Base-by-base conservation (phyloP, 2,888 invertebrate species). In the Hydrotaea diabolus region DNA sequence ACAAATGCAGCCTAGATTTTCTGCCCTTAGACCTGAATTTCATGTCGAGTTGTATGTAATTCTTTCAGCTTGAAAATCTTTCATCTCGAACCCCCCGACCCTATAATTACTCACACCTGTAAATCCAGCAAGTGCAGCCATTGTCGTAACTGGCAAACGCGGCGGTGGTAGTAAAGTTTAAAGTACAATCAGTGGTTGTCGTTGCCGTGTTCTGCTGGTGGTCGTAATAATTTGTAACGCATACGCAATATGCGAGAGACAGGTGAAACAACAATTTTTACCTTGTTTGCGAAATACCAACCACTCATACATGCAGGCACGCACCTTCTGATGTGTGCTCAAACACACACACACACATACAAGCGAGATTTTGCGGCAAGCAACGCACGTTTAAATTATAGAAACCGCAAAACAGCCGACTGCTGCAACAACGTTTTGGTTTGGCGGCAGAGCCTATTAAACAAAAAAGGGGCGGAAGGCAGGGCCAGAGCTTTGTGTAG, bases 351-450 rank as follows among this genome's bases (percentile, higher is more conserved):
- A 21, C 23, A 55, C 9, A 15, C 36, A 64, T 36, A 26, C 11
- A 31, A 36, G n/a, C n/a, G n/a, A 36, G 31, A 13, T 31, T 19
- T 66, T 19, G 66, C 15, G 46, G 69, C 15, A 69, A 43, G 46
- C 46, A 77, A 71, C 11, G 53, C 64, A 71, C n/a, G 43, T 69
- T 79, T 69, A 85, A 79, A 66, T 77, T 82, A 77, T 85, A 69
- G 36, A 66, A 74, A 79, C 84, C 81, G 66, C 78, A 79, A 81
- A 69, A 77, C 78, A 85, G 79, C 69, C 59, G 69, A 79, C 75
- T 53, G 72, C 8, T 19, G 69, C 69, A 39, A 43, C 66, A 43
- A 46, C 19, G 31, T 36, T 62, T 26, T 13, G 59, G 23, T 26
- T 59, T 59, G 26, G 13, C 31, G 17, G n/a, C 62, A 62, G 62